Evolutionary conservation across 2,113 vertebrate species (phyloP).

Genomic region (Speoplatyrhinus poulsoni): DNA sequence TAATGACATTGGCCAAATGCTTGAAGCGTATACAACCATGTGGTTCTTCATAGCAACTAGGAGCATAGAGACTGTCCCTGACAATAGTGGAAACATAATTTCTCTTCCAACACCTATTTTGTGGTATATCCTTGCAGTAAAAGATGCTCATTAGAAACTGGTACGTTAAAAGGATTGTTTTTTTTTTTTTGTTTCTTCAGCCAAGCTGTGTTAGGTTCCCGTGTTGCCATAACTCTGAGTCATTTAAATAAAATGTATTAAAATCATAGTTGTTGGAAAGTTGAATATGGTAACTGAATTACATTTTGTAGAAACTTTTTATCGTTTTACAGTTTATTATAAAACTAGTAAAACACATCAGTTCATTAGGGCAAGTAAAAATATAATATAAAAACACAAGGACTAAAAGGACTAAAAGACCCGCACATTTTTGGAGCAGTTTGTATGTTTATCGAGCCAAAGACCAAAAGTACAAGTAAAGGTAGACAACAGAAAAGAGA

Average conservation of each 20-base stretch:
- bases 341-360: background rate
- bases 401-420: too few relatives aligned
- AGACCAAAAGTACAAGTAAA: conserved; percentile 43
- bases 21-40: conserved; percentile 45
- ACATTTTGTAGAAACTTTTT: too few relatives aligned
- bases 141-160: conserved; percentile 40
- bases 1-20: conserved; percentile 50
- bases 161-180: background rate
- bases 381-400: too few relatives aligned
- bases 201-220: background rate
- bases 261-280: too few relatives aligned
- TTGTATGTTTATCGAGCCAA: conserved; percentile 28
- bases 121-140: conserved; percentile 30
- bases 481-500: conserved; percentile 29
- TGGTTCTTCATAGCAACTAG: conserved; percentile 33
- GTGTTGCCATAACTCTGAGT: background rate
- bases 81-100: conserved; percentile 23
- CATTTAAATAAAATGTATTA: too few relatives aligned
- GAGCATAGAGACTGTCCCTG: conserved; percentile 26
- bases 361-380: too few relatives aligned
- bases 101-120: conserved; percentile 17
- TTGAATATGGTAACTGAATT: too few relatives aligned
- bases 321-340: too few relatives aligned
- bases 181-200: too few relatives aligned
- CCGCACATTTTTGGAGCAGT: background rate